Percentiles rank a stretch among this genome's conserved stretches.
phyloP scores from a whole-genome alignment of 2,888 invertebrate genomes.

The Drosophila diplacantha region DNA sequence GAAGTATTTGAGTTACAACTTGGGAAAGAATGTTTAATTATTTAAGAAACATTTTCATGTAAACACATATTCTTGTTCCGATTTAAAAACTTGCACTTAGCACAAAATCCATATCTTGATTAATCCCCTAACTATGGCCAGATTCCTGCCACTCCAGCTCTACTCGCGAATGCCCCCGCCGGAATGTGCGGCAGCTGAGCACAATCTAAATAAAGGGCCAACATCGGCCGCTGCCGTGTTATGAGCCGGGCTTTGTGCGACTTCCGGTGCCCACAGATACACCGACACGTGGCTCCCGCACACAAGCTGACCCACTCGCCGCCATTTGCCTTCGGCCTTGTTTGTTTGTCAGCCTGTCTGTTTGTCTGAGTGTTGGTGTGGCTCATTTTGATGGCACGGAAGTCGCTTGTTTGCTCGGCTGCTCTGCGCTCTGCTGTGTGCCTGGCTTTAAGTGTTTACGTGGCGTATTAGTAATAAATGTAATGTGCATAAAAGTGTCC shows the following conservation, averaged over 20 bases:
- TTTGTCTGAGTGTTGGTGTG: conserved; percentile 28
- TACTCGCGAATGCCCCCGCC: background rate
- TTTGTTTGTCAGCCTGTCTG: conserved; percentile 15
- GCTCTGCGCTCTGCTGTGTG: conserved; percentile 5
- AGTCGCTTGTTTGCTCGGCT: conserved; percentile 56
- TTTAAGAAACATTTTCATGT: no score
- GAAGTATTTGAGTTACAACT: background rate
- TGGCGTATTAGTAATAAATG: conserved; percentile 70
- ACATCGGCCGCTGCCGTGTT: conserved; percentile 14
- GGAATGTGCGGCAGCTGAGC: conserved; percentile 12
- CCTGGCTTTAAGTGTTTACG: conserved; percentile 66
- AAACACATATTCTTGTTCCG: no score
- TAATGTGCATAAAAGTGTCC: conserved; percentile 59
- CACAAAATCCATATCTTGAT: background rate
- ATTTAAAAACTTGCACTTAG: background rate
- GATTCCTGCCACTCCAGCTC: background rate
- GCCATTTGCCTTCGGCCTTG: conserved; percentile 26
- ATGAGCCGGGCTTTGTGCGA: conserved; percentile 31
- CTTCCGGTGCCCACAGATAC: conserved; percentile 15
- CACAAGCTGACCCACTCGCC: conserved; percentile 10
- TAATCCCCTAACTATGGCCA: background rate
- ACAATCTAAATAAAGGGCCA: conserved; percentile 39
- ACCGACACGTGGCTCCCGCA: conserved; percentile 15
- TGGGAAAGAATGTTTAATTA: no score
- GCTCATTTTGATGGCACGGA: conserved; percentile 53